Evolutionary conservation across 2,113 vertebrate genomes (phyloP).

Genomic region (Epinephelus cyanopodus): DNA sequence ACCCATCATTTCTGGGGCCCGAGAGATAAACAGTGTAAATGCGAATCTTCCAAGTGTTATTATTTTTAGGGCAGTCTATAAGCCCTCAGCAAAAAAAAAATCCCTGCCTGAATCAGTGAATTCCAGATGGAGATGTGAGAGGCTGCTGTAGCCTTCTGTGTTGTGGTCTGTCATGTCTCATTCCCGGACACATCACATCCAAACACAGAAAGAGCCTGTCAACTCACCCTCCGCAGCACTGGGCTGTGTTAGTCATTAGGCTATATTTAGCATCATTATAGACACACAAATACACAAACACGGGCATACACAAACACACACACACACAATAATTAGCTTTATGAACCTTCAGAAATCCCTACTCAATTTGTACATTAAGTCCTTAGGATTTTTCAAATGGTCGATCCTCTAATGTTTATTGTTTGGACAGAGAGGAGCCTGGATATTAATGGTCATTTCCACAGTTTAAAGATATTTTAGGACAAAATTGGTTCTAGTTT

Average conservation of each 20-base stretch:
- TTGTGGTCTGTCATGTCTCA: conserved; percentile 61
- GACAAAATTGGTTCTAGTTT: neutral
- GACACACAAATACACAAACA: conserved; percentile 39
- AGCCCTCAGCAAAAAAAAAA: conserved; percentile 2
- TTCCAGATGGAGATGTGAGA: conserved; percentile 47
- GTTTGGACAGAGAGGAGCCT: conserved; percentile 11
- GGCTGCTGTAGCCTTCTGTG: conserved; percentile 36
- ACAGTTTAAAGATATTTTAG: conserved; percentile 15
- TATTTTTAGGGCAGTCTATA: conserved; percentile 6
- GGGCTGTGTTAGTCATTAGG: conserved; percentile 70
- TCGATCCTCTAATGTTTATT: neutral
- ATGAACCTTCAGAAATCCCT: neutral
- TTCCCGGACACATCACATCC: conserved; percentile 51
- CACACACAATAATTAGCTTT: conserved; percentile 9
- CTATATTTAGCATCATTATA: conserved; percentile 67
- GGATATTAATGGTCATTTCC: neutral
- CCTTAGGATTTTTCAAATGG: conserved; percentile 3
- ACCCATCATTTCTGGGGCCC: neutral
- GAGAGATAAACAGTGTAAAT: conserved; percentile 9
- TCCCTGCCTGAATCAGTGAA: conserved; percentile 29
- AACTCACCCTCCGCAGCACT: conserved; percentile 53
- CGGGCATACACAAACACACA: conserved; percentile 31
- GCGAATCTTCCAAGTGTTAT: conserved; percentile 23
- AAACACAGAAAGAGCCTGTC: conserved; percentile 46
- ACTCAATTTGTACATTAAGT: neutral